Conservation (phyloP, 1,140 invertebrate genomes). For the Proctacanthus coquilletti region DNA sequence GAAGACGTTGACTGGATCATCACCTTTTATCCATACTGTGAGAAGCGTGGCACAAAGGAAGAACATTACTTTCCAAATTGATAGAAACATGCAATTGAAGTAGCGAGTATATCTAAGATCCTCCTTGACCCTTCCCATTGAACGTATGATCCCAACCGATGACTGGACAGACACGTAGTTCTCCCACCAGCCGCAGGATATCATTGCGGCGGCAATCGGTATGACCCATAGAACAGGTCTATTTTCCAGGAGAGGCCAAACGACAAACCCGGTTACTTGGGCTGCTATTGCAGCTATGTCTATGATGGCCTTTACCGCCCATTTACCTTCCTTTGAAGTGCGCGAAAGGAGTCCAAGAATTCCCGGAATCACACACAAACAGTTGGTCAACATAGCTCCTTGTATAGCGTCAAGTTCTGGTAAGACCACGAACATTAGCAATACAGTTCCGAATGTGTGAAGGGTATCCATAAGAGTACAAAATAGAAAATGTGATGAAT, state of each 20-base stretch:
- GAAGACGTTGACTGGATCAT: conserved; percentile 63
- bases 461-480: conserved; percentile 71
- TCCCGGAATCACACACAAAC: conserved; percentile 71
- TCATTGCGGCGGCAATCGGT: conserved; percentile 64
- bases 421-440: conserved; percentile 74
- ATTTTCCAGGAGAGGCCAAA: conserved; percentile 70
- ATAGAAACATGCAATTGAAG: conserved; percentile 77
- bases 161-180: conserved; percentile 81
- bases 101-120: conserved; percentile 65
- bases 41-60: conserved; percentile 62
- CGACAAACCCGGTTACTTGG: conserved; percentile 74
- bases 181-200: conserved; percentile 93
- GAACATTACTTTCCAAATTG: conserved; percentile 71
- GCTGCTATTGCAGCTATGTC: conserved; percentile 68
- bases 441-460: conserved; percentile 67
- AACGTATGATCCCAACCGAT: conserved; percentile 61
- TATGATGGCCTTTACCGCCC: conserved; percentile 62
- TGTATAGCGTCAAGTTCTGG: conserved; percentile 84
- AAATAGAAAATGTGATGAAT: conserved; percentile 26
- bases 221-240: conserved; percentile 64
- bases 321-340: conserved; percentile 61
- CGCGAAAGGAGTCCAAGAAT: conserved; percentile 57
- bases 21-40: conserved; percentile 55
- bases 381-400: conserved; percentile 87
- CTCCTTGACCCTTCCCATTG: conserved; percentile 67